Evolutionary conservation across 2,113 vertebrate genomes (phyloP).

Genomic region (Puffinus mauretanicus): DNA sequence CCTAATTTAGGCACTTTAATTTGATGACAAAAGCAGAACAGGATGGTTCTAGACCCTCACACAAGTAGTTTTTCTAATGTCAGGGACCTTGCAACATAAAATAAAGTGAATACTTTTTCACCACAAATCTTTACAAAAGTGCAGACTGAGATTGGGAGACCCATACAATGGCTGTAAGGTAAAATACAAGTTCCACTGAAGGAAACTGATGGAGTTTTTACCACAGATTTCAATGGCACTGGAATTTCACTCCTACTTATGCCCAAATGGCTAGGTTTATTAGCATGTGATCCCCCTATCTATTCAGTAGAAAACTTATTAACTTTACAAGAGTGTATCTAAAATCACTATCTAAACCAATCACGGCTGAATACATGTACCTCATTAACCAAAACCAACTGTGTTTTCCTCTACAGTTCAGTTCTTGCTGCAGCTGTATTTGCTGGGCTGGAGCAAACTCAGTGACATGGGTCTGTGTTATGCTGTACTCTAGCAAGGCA

Average conservation of each 20-base stretch:
- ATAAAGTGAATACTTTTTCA: not conserved
- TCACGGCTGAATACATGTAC: not conserved
- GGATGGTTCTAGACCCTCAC: not conserved
- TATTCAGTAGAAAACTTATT: not conserved
- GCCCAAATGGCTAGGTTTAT: not conserved
- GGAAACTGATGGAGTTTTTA: not conserved
- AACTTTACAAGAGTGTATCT: not conserved
- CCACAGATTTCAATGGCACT: not conserved
- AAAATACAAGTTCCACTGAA: not conserved
- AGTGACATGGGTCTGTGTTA: not conserved
- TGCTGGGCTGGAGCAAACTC: not conserved
- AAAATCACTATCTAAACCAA: not conserved
- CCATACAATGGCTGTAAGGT: not conserved
- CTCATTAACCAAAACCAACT: constrained; percentile 40
- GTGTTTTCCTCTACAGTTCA: not conserved
- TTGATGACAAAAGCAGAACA: not conserved
- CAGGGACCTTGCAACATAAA: not conserved
- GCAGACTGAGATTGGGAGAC: not conserved
- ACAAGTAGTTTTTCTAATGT: not conserved
- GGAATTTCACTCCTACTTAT: not conserved
- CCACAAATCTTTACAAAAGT: not conserved
- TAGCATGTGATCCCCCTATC: not conserved
- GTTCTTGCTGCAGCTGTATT: not conserved
- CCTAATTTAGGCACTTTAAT: not conserved
- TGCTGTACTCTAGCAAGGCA: not conserved